Base-by-base conservation (phyloP, 2,888 invertebrate genomes). In the Ectemnius lituratus region DNA sequence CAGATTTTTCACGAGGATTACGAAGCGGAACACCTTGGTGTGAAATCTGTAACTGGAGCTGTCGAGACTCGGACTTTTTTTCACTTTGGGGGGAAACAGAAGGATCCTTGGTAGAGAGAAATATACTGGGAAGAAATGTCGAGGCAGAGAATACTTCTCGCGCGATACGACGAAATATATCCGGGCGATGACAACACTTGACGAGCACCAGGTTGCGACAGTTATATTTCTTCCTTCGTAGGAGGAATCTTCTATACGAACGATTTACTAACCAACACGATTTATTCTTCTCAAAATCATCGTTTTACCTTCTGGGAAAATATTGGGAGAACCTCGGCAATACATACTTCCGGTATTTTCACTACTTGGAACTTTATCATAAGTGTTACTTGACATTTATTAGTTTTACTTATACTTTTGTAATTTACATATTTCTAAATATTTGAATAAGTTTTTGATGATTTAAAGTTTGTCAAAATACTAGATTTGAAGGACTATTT, bases 171-270 rank as follows among this genome's bases (percentile, higher is more conserved):
- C 66, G 77, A 74, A 72, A 81, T 69, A 61, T 81, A 81, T 81
- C 70, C 68, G 67, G 61, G 64, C 56, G 81, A 74, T 67, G 81
- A 81, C 81, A 81, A 62, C 66, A 47, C n/a, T 37, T 73, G 81
- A 81, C 81, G 70, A 63, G 16, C 70, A 8, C 69, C 70, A 58
- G 20, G 62, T 62, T 64, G 71, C 76, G 70, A 78, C 68, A 74
- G 76, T 52, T 72, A 74, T 68, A 59, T 58, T 63, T 67, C 23
- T 49, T 60, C 59, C 8, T 45, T 4, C 46, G 14, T 8, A 37
- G 18, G 28, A 20, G 8, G 37, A 11, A 18, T 62, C 46, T 20
- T 45, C 23, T n/a, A 14, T 13, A 14, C 27, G 23, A 47, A 49
- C 61, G 61, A 70, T 76, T 74, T 74, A 76, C 37, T 70, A 37